Evolutionary conservation across 53 echinoderm and acorn worm genomes (phyloP).

Genomic region (Apostichopus leukothele): DNA sequence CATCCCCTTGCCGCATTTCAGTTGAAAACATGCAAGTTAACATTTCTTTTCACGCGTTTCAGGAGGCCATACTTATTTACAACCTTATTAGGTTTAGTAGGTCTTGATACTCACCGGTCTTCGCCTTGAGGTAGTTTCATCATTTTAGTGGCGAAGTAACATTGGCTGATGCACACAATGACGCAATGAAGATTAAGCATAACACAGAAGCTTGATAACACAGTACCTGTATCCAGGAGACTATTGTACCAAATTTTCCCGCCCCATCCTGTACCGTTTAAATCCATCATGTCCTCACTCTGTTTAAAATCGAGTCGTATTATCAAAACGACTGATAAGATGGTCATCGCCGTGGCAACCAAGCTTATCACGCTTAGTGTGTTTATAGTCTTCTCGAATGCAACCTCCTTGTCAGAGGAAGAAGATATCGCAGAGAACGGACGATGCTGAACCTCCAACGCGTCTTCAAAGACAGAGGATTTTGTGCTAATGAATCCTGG

Average conservation of each 20-base stretch:
- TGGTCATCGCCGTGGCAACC: slow-evolving; percentile 64
- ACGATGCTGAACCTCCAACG: slow-evolving; percentile 38
- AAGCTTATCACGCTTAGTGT: slow-evolving; percentile 78
- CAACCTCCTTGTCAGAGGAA: slow-evolving; percentile 52
- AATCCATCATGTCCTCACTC: slow-evolving; percentile 40
- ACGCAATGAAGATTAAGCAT: slow-evolving; percentile 84
- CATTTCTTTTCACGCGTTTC: too few relatives aligned
- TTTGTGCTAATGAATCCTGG: slow-evolving; percentile 41
- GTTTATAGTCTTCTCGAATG: slow-evolving; percentile 71
- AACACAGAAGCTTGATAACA: slow-evolving; percentile 76
- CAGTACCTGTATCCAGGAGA: slow-evolving; percentile 82
- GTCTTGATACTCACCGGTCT: slow-evolving; percentile 65
- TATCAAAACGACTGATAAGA: slow-evolving; percentile 71
- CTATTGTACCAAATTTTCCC: slow-evolving; percentile 64
- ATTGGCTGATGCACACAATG: slow-evolving; percentile 80
- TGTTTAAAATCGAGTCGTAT: slow-evolving; percentile 75
- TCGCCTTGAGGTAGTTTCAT: slow-evolving; percentile 96
- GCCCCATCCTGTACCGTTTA: slow-evolving; percentile 48
- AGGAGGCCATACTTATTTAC: too few relatives aligned
- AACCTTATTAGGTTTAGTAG: neutral
- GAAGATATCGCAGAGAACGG: slow-evolving; percentile 37
- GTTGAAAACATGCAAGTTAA: too few relatives aligned
- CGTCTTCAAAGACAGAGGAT: slow-evolving; percentile 46
- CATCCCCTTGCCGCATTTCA: too few relatives aligned
- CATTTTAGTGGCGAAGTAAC: slow-evolving; percentile 96